These are phyloP conservation scores for Burhinus bistriatus DNA, from an alignment of 2,113 vertebrate genomes.

Conservation along the genomic window DNA sequence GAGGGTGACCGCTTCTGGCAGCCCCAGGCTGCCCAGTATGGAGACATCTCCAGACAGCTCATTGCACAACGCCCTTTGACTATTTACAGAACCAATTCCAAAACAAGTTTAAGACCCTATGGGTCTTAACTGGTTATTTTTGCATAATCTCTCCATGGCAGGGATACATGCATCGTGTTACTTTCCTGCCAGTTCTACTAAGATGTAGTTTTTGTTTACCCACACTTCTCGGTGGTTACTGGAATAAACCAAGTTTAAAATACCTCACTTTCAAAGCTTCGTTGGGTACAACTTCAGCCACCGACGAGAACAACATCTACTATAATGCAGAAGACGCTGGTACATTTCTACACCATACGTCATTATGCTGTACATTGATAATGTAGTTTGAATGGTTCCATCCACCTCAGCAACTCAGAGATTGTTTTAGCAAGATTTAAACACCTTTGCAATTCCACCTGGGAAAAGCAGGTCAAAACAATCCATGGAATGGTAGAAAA, in stretches of 20 bases:
- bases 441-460: not conserved
- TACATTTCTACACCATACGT: not conserved
- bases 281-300: not conserved
- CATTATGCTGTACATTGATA: not conserved
- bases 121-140: not conserved
- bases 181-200: not conserved
- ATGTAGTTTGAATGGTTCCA: not conserved
- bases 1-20: not conserved
- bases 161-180: not conserved
- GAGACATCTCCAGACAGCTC: not conserved
- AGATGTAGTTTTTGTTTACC: not conserved
- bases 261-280: not conserved
- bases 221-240: not conserved
- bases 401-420: not conserved
- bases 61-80: fast-evolving
- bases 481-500: not conserved
- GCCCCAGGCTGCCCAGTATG: not conserved
- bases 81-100: not conserved
- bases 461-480: not conserved
- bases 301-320: not conserved
- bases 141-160: not conserved
- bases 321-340: not conserved
- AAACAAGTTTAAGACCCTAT: not conserved
- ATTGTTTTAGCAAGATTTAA: not conserved
- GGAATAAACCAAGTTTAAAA: not conserved